Evolutionary conservation across 2,113 vertebrate species (phyloP).

Genomic region (Cyprinodon variegatus): DNA sequence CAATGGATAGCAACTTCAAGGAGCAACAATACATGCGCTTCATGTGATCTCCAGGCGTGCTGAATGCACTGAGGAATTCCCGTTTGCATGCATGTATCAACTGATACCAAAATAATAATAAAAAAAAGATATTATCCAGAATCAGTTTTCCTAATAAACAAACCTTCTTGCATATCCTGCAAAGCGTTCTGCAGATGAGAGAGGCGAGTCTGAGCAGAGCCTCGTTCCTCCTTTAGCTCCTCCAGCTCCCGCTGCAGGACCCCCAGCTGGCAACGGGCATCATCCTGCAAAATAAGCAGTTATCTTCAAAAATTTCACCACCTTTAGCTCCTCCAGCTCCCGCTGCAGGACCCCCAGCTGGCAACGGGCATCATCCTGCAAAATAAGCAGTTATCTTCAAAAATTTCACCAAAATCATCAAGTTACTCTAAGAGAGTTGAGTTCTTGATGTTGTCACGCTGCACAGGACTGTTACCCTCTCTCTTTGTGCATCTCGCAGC

Average conservation of each 20-base stretch:
- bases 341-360: constrained; percentile 80
- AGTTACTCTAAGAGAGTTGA: neutral
- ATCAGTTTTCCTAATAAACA: neutral
- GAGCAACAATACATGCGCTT: too few relatives aligned
- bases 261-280: constrained; percentile 80
- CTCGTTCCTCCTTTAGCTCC: constrained; percentile 80
- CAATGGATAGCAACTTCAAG: too few relatives aligned
- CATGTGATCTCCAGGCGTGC: too few relatives aligned
- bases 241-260: constrained; percentile 81
- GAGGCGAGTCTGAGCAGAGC: constrained; percentile 67
- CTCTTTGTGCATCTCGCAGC: constrained; percentile 84
- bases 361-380: constrained; percentile 84
- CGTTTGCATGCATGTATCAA: too few relatives aligned
- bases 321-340: constrained; percentile 81
- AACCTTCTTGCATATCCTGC: constrained; percentile 86
- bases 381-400: constrained; percentile 10
- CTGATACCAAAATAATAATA: too few relatives aligned
- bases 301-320: too few relatives aligned
- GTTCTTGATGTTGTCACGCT: neutral
- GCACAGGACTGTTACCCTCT: constrained; percentile 78
- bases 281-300: constrained; percentile 80
- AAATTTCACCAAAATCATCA: too few relatives aligned
- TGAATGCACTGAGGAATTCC: too few relatives aligned
- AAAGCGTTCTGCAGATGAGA: constrained; percentile 84
- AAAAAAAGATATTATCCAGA: too few relatives aligned